These are phyloP conservation scores for Styela plicata DNA, from an alignment of 23 tunicate species.

Conservation along the genomic window DNA sequence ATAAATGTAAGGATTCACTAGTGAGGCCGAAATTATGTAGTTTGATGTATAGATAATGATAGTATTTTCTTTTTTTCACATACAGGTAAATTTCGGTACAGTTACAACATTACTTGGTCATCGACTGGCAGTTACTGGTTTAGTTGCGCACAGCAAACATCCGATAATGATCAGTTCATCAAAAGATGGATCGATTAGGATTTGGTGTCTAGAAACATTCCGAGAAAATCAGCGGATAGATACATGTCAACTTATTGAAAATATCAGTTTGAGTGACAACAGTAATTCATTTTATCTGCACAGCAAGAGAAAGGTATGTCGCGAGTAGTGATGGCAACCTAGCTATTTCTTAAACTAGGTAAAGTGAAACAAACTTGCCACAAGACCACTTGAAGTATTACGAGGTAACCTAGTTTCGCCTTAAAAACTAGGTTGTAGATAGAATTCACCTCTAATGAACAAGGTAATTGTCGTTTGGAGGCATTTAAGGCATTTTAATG, in stretches of 20 bases:
- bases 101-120: conserved; percentile 54
- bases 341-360: too few relatives aligned
- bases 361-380: too few relatives aligned
- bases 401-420: too few relatives aligned
- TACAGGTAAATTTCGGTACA: conserved; percentile 60
- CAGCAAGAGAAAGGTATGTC: conserved; percentile 47
- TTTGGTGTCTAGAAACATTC: conserved; percentile 90
- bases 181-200: conserved; percentile 49
- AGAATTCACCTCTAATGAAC: too few relatives aligned
- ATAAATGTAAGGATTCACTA: too few relatives aligned
- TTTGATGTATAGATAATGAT: too few relatives aligned
- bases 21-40: too few relatives aligned
- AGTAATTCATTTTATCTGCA: conserved; percentile 25
- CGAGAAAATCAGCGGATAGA: conserved; percentile 49
- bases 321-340: too few relatives aligned
- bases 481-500: too few relatives aligned
- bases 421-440: too few relatives aligned
- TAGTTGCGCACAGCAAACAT: conserved; percentile 47
- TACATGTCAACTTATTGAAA: conserved; percentile 35
- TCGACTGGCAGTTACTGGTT: conserved; percentile 49
- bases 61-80: neutral
- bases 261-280: conserved; percentile 28
- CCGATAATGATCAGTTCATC: conserved; percentile 60
- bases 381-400: too few relatives aligned
- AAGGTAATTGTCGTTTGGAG: too few relatives aligned